Evolutionary conservation across 2,113 vertebrate species (phyloP), one percentile per base, ranked within the genome.

Genomic region (Glareola pratincola): DNA sequence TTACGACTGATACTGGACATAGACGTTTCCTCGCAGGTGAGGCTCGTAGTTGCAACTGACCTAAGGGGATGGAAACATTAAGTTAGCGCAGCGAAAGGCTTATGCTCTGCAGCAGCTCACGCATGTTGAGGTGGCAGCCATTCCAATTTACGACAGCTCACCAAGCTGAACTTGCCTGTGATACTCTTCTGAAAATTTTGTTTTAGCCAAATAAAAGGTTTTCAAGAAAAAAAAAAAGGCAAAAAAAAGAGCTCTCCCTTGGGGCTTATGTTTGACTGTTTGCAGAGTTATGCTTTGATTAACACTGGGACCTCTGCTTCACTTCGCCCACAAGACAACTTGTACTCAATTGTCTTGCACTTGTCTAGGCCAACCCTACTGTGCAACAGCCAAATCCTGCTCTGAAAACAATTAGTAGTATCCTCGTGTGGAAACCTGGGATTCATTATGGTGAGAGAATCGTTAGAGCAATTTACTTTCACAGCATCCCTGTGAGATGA

Each of bases 11-110:
- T 99, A 99, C 84, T 99, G 99, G 87, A 99, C 97, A 43, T 99
- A 99, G 15, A 99, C 99, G 10, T 99, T 99, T 98, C 99, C 99
- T 97, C 99, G 99, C 90, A 99, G 98, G 79, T 99, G 99, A 76
- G 99, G 99, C 95, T 99, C 99, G 34, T 98, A 98, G 97, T 99
- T 99, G 97, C 99, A 99, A 96, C 99, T 99, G 94, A 99, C 99
- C 99, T 99, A 95, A 68, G 67, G 90, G 91, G 76, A 94, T 78
- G 23, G 37, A 91, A 90, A 92, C 27, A 8, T 48, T 9, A 29
- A 71, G 48, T 85, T 54, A 94, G 34, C 16, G 14, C 74, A 78
- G 9, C 0, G 1, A 34, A 60, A 66, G 30, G 39, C 45, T 78
- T 53, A 27, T 29, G 89, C 63, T 74, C 10, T 9, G 26, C 17